phyloP scores from a whole-genome alignment of 2,797 vertebrate species.

The Rhodeus uyekii region DNA sequence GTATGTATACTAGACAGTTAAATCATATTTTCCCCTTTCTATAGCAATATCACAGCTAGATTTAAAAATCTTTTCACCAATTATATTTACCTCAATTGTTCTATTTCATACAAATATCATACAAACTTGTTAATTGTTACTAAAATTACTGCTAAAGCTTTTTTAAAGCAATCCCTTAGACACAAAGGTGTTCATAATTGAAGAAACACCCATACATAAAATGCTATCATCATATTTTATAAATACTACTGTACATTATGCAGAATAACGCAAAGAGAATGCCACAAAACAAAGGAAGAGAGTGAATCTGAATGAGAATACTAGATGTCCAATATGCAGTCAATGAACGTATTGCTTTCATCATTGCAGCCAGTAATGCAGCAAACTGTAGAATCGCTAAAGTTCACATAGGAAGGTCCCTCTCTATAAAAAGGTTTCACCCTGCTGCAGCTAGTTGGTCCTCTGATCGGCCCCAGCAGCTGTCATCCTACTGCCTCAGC shows the following conservation, averaged over 20 bases:
- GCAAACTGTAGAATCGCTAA: constrained; percentile 12
- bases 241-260: background rate
- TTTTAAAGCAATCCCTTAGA: background rate
- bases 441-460: constrained; percentile 69
- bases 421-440: constrained; percentile 82
- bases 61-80: background rate
- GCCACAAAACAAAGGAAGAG: background rate
- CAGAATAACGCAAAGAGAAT: background rate
- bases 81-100: background rate
- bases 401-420: constrained; percentile 48
- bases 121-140: background rate
- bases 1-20: background rate
- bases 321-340: background rate
- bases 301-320: background rate
- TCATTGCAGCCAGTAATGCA: background rate
- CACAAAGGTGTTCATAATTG: background rate
- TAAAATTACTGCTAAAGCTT: background rate
- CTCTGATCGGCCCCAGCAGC: constrained; percentile 81
- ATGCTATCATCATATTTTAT: background rate
- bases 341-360: constrained; percentile 11
- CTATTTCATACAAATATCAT: background rate
- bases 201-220: background rate
- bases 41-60: background rate
- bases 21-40: background rate
- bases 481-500: constrained; percentile 83